These are phyloP conservation scores for Ormyrus labotus DNA, from an alignment of 2,888 invertebrate genomes.

Conservation along the genomic window DNA sequence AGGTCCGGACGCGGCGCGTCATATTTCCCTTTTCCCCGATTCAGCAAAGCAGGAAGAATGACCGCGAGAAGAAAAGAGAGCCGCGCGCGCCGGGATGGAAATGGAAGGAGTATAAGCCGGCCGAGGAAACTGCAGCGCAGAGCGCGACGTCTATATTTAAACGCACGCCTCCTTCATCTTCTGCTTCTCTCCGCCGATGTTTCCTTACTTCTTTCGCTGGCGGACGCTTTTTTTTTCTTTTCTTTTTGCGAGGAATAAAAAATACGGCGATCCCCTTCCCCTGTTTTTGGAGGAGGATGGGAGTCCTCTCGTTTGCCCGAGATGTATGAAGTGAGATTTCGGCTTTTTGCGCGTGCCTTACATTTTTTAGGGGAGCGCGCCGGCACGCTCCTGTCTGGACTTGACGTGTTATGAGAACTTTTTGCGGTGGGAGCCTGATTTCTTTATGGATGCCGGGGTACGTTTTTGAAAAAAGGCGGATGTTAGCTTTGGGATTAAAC, in stretches of 20 bases:
- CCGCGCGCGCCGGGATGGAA: neutral
- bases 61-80: neutral
- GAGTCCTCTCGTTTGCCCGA: constrained; percentile 10
- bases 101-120: neutral
- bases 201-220: too few species aligned
- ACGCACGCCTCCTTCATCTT: neutral
- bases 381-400: too few species aligned
- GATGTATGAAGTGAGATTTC: too few species aligned
- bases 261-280: too few species aligned
- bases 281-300: neutral
- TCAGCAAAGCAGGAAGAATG: constrained; percentile 24
- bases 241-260: neutral
- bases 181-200: too few species aligned
- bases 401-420: too few species aligned
- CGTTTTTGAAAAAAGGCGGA: too few species aligned
- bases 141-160: constrained; percentile 33
- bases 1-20: neutral
- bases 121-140: neutral
- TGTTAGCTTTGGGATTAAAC: too few species aligned
- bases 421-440: too few species aligned
- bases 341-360: neutral
- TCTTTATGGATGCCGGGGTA: too few species aligned
- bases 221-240: constrained; percentile 10
- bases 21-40: neutral
- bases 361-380: neutral